Conservation (phyloP, 2,797 vertebrate genomes). For the Scleropages formosus region DNA sequence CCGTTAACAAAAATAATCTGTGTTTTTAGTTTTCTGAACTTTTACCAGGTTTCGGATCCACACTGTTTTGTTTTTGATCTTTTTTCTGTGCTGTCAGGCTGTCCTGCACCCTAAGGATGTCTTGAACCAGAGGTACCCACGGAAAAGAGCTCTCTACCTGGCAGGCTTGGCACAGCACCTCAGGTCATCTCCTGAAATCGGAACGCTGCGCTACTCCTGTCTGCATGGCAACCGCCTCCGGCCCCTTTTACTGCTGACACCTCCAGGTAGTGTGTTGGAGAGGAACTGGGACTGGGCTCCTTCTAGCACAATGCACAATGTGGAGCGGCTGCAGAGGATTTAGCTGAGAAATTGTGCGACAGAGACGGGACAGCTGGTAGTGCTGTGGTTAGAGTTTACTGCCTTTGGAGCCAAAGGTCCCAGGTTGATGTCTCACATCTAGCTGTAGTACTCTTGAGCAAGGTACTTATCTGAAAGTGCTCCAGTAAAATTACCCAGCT, state of each 20-base stretch:
- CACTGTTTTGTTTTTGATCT: not conserved
- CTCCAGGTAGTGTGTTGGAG: conserved; percentile 66
- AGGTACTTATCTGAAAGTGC: no score
- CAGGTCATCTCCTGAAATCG: conserved; percentile 69
- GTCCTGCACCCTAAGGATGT: conserved; percentile 78
- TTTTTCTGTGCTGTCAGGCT: conserved; percentile 47
- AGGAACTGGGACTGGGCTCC: not conserved
- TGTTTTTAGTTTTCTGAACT: not conserved
- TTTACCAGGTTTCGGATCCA: not conserved
- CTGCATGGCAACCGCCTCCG: conserved; percentile 85
- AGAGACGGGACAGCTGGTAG: no score
- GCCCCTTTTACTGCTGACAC: conserved; percentile 79
- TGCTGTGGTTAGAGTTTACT: no score
- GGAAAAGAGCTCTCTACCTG: conserved; percentile 90
- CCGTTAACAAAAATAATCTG: not conserved
- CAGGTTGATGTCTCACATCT: no score
- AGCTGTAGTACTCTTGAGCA: no score
- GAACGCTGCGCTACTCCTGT: conserved; percentile 81
- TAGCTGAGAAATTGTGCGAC: no score
- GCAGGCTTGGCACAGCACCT: conserved; percentile 82
- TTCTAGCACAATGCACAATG: not conserved
- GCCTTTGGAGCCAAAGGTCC: no score
- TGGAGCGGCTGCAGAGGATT: not conserved
- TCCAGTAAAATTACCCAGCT: no score
- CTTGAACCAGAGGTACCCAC: conserved; percentile 89